Conservation (phyloP, 1,140 invertebrate genomes). For the Oscheius sp. region DNA sequence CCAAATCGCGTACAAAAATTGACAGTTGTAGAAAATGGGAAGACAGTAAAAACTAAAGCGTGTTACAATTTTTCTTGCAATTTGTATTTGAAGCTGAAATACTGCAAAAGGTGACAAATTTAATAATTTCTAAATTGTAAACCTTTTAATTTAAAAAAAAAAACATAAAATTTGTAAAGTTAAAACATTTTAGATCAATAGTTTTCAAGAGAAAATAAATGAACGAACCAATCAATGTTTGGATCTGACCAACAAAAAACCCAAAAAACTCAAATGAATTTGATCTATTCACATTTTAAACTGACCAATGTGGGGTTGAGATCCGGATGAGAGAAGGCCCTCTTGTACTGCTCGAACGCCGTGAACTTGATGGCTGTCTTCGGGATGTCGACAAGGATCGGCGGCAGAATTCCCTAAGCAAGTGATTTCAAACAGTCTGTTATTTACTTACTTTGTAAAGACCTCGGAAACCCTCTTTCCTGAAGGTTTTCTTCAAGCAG, state of each 20-base stretch:
- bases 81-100: neutral
- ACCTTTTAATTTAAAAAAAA: neutral
- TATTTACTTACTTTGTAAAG: slow-evolving; percentile 36
- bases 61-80: slow-evolving; percentile 18
- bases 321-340: slow-evolving; percentile 75
- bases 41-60: too few relatives aligned
- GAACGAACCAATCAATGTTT: neutral
- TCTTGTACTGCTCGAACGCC: slow-evolving; percentile 86
- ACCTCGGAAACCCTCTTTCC: slow-evolving; percentile 69
- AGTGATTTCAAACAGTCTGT: neutral
- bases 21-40: slow-evolving; percentile 69
- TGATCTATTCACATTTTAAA: neutral
- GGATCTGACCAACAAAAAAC: neutral
- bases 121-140: neutral
- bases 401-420: slow-evolving; percentile 82
- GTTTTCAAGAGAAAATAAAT: neutral
- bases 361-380: slow-evolving; percentile 89
- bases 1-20: slow-evolving; percentile 66
- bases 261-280: neutral
- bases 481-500: slow-evolving; percentile 83
- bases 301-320: slow-evolving; percentile 69
- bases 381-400: slow-evolving; percentile 84
- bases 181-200: neutral
- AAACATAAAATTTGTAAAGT: neutral
- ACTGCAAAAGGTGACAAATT: neutral